Evolutionary conservation across 2,113 vertebrate species (phyloP), one percentile per base, ranked within the genome.

Genomic region (Rostratula benghalensis): DNA sequence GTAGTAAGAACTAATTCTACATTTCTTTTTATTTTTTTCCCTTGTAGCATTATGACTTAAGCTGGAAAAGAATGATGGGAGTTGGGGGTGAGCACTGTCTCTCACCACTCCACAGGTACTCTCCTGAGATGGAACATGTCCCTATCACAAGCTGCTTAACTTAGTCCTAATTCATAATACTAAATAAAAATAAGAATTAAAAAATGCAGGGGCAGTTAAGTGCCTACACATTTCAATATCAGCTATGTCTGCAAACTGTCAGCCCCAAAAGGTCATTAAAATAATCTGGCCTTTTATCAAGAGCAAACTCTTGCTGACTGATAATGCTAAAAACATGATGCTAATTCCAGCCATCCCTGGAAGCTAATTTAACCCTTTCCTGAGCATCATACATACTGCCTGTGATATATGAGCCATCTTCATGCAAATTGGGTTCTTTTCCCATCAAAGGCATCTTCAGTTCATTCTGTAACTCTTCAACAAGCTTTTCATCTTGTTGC

Each of bases 351-450:
- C n/a, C 51, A 48, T 39, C 56, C 83, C 93, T 35, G 63, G n/a
- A 86, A 93, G 73, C 37, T 83, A 63, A 78, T 51, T 94, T 93
- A 96, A 94, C 95, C 63, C 74, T 67, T 95, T 89, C 35, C 78
- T 79, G 45, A 78, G 37, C 15, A 71, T 28, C 67, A 60, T 1
- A 31, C 11, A 2, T 8, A 8, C 41, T 37, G 50, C 39, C 63
- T 46, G 35, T 74, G 61, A 61, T 48, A 64, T 1, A 37, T 6
- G n/a, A 87, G 11, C 43, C 53, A 20, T 24, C 23, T 75, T 81
- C 20, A 57, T 7, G 11, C 35, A 68, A 65, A 79, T 76, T 37
- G 0, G 0, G 5, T 17, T 84, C 8, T 61, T 84, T 48, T 41
- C 4, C 48, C 65, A 76, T 43, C 41, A 87, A 85, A 91, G 87